These are phyloP conservation scores for Nineta flava DNA, from an alignment of 2,888 invertebrate species.

Conservation along the genomic window DNA sequence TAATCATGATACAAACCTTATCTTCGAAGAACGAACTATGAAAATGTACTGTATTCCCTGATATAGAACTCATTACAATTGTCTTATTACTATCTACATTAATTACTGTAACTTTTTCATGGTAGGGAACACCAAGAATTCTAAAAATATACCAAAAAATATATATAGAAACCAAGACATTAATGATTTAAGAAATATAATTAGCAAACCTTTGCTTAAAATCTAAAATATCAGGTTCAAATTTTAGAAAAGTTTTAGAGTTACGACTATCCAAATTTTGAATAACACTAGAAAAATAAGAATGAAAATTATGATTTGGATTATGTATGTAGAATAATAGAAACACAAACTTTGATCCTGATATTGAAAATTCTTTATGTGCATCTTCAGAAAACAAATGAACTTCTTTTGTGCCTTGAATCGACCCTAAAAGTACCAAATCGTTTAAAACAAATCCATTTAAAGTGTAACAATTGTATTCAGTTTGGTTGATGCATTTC, in stretches of 20 bases:
- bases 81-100: constrained; percentile 77
- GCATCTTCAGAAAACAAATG: constrained; percentile 50
- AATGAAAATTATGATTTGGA: neutral
- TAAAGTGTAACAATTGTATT: neutral
- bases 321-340: neutral
- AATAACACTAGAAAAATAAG: neutral
- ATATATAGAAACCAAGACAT: neutral
- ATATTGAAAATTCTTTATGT: constrained; percentile 27
- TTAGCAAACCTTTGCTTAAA: constrained; percentile 46
- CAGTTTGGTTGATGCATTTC: neutral
- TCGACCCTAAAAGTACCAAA: constrained; percentile 41
- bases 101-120: constrained; percentile 71
- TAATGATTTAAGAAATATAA: too few species aligned
- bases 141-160: constrained; percentile 30
- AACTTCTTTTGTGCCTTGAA: constrained; percentile 51
- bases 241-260: constrained; percentile 32
- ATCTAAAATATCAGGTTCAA: constrained; percentile 51
- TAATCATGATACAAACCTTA: constrained; percentile 63
- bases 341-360: constrained; percentile 1
- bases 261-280: constrained; percentile 20
- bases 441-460: constrained; percentile 11
- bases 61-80: constrained; percentile 84
- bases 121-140: constrained; percentile 74
- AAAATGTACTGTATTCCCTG: constrained; percentile 87
- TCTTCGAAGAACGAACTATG: constrained; percentile 95